Percentiles rank a stretch among this genome's conserved stretches.
Conservation (phyloP, 2,888 invertebrate genomes). For the Erynnis tages region DNA sequence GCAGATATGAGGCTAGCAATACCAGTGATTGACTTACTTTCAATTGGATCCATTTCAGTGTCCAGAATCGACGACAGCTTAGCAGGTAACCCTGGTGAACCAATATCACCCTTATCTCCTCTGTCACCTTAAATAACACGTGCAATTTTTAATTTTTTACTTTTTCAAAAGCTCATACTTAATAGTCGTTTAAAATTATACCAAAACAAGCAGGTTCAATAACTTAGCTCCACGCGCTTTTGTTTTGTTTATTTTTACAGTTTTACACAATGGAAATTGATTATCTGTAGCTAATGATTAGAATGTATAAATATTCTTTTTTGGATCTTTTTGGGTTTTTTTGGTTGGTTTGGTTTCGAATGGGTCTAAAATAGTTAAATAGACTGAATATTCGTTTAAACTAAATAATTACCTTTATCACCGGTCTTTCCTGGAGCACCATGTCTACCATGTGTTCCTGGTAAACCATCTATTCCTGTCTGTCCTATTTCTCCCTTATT, state of each 20-base stretch:
- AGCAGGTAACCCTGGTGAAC: constrained; percentile 89
- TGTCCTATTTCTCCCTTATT: constrained; percentile 8
- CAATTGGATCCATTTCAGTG: constrained; percentile 43
- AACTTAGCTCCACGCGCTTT: too few relatives aligned
- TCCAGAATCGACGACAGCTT: constrained; percentile 65
- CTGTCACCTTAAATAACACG: constrained; percentile 73
- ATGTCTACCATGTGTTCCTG: constrained; percentile 85
- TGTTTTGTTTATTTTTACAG: too few relatives aligned
- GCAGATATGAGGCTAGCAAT: too few relatives aligned
- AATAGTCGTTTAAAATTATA: not conserved
- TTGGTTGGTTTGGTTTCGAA: too few relatives aligned
- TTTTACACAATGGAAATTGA: too few relatives aligned
- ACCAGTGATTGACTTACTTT: constrained; percentile 57
- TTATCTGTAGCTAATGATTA: too few relatives aligned
- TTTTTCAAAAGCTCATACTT: not conserved
- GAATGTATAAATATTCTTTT: too few relatives aligned
- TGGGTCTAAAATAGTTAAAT: too few relatives aligned
- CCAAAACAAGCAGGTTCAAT: too few relatives aligned
- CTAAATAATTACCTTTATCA: constrained; percentile 81
- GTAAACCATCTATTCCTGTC: constrained; percentile 73
- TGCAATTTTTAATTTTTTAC: constrained; percentile 52
- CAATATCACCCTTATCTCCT: constrained; percentile 86
- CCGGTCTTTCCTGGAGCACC: constrained; percentile 88
- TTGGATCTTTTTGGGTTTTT: too few relatives aligned
- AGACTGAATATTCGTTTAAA: not conserved